phyloP scores from a whole-genome alignment of 2,888 invertebrate genomes.

The Spialia ferax region DNA sequence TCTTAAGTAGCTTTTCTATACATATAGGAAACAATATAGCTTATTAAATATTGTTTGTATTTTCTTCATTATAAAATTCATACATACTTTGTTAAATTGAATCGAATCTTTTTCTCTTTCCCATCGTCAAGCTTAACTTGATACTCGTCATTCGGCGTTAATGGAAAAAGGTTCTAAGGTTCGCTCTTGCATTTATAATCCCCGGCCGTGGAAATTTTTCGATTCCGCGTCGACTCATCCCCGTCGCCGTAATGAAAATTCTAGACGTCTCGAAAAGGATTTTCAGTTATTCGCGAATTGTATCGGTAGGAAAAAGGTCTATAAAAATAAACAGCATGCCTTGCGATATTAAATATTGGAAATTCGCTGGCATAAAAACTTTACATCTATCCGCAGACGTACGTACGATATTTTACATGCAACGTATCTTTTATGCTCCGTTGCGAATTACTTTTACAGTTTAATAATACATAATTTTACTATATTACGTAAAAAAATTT shows the following conservation, averaged over 20 bases:
- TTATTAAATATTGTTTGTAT: no score
- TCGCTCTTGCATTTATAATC: slow-evolving; percentile 66
- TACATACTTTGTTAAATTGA: not conserved
- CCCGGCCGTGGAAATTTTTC: slow-evolving; percentile 52
- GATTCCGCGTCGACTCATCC: slow-evolving; percentile 51
- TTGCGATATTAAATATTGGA: slow-evolving; percentile 18
- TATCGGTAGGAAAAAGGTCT: slow-evolving; percentile 51
- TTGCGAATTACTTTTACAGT: no score
- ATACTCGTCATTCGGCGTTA: slow-evolving; percentile 19
- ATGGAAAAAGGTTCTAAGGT: slow-evolving; percentile 46
- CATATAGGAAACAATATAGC: not conserved
- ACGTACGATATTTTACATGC: not conserved
- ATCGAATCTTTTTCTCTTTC: not conserved
- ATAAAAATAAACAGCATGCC: slow-evolving; percentile 30
- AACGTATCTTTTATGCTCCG: no score
- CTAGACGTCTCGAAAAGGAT: slow-evolving; percentile 67
- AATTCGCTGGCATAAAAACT: slow-evolving; percentile 1
- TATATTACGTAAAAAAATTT: no score
- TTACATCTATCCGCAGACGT: not conserved
- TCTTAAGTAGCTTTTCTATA: not conserved
- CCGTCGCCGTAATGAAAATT: slow-evolving; percentile 64
- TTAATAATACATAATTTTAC: no score
- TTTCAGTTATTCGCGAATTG: slow-evolving; percentile 59
- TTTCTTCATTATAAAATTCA: not conserved
- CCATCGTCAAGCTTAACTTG: slow-evolving; percentile 7